Conservation (phyloP, 2,888 invertebrate genomes). For the Brachyopa scutellaris region DNA sequence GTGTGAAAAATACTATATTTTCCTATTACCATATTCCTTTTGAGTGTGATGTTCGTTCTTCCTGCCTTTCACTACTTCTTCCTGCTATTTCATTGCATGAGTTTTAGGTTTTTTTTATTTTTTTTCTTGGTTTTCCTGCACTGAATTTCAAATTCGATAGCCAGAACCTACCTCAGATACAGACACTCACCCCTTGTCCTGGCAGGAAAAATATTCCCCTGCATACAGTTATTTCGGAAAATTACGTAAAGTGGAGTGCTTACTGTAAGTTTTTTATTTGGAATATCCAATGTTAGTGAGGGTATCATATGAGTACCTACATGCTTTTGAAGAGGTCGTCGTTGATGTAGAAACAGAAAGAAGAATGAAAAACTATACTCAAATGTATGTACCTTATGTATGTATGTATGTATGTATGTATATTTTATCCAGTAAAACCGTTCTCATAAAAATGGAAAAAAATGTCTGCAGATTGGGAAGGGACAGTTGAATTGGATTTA, state of each 20-base stretch:
- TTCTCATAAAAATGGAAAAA: too few relatives aligned
- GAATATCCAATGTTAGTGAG: conserved; percentile 37
- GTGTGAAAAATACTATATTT: conserved; percentile 70
- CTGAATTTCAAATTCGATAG: conserved; percentile 67
- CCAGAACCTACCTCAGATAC: conserved; percentile 36
- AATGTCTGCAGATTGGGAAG: conserved; percentile 25
- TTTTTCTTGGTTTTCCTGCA: conserved; percentile 62
- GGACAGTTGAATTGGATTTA: conserved; percentile 51
- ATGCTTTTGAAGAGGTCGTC: too few relatives aligned
- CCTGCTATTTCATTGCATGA: conserved; percentile 3
- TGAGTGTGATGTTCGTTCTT: conserved; percentile 30
- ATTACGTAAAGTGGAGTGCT: conserved; percentile 57
- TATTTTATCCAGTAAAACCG: too few relatives aligned
- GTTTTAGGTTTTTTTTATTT: conserved; percentile 10
- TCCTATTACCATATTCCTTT: conserved; percentile 68
- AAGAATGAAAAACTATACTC: too few relatives aligned
- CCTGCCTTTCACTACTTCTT: neutral
- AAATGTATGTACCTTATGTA: too few relatives aligned
- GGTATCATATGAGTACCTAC: conserved; percentile 34
- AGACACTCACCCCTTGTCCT: conserved; percentile 12
- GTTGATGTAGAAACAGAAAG: too few relatives aligned
- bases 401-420: too few relatives aligned
- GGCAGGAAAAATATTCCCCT: conserved; percentile 2
- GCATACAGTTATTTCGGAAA: conserved; percentile 34
- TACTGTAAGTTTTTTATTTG: conserved; percentile 41